Percentiles rank a stretch among this genome's conserved stretches.
phyloP scores from a whole-genome alignment of 2,797 vertebrate genomes.

The Brachyalestes nurse region DNA sequence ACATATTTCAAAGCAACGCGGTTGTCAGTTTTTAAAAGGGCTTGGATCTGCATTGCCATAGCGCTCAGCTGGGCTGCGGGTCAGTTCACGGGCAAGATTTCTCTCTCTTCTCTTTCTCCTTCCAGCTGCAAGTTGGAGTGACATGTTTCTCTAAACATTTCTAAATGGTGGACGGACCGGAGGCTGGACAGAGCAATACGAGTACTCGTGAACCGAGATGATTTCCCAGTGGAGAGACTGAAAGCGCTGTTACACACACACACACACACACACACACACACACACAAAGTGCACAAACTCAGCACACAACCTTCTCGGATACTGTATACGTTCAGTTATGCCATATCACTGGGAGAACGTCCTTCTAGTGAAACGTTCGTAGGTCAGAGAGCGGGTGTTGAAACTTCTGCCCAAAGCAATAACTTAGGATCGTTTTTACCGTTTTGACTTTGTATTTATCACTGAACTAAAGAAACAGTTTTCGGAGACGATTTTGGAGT shows the following conservation, averaged over 20 bases:
- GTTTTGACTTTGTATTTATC: constrained; percentile 72
- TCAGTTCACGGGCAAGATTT: constrained; percentile 37
- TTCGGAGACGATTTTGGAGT: constrained; percentile 14
- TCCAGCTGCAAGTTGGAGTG: constrained; percentile 42
- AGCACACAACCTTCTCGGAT: constrained; percentile 36
- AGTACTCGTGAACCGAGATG: constrained; percentile 41
- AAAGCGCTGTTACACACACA: constrained; percentile 70
- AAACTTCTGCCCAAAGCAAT: constrained; percentile 74
- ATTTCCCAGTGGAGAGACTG: constrained; percentile 55
- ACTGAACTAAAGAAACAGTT: constrained; percentile 26
- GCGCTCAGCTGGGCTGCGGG: constrained; percentile 70
- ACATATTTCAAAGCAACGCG: constrained; percentile 58
- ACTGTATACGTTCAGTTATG: constrained; percentile 31
- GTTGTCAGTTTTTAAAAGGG: constrained; percentile 68
- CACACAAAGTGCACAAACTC: constrained; percentile 52
- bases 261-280: constrained; percentile 54
- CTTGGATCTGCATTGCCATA: constrained; percentile 61
- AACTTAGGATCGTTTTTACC: constrained; percentile 71
- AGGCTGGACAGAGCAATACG: constrained; percentile 70
- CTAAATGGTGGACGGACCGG: constrained; percentile 12
- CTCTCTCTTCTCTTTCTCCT: constrained; percentile 49
- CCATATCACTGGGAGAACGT: constrained; percentile 39
- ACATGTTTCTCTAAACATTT: constrained; percentile 54
- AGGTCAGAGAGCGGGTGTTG: constrained; percentile 52
- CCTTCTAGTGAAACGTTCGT: constrained; percentile 52